Evolutionary conservation across 92 coral and sea anemone genomes (phyloP).

Genomic region (Umimayanthus chanpuru): DNA sequence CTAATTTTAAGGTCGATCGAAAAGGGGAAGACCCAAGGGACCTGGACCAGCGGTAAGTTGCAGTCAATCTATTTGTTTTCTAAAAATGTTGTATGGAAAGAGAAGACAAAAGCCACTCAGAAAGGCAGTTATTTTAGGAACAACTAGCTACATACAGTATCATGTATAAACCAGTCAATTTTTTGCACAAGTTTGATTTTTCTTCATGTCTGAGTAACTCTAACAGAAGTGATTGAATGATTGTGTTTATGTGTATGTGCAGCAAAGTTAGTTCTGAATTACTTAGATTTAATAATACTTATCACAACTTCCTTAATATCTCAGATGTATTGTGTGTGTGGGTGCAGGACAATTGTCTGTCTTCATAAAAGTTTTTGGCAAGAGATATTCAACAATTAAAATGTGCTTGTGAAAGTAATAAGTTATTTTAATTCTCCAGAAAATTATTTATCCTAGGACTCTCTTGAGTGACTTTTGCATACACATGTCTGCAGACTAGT

Average conservation of each 20-base stretch:
- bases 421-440: not conserved
- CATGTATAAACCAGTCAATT: not conserved
- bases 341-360: not conserved
- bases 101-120: not conserved
- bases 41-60: conserved; percentile 40
- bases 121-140: not conserved
- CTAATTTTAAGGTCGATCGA: conserved; percentile 28
- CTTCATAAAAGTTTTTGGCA: not conserved
- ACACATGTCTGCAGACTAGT: not conserved
- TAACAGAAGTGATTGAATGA: not conserved
- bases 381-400: no score
- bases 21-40: conserved; percentile 42
- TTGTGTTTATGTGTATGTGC: not conserved
- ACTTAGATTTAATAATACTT: not conserved
- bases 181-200: no score
- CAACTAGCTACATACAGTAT: not conserved
- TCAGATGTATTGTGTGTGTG: not conserved
- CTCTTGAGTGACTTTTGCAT: not conserved
- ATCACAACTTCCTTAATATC: not conserved
- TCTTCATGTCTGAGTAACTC: not conserved
- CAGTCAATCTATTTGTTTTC: not conserved
- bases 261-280: not conserved
- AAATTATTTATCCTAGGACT: not conserved
- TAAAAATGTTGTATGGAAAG: not conserved
- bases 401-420: not conserved